Percentiles rank a stretch among this genome's conserved stretches.
Evolutionary conservation across 2,797 vertebrate species (phyloP).

Genomic region (Xenops minutus): DNA sequence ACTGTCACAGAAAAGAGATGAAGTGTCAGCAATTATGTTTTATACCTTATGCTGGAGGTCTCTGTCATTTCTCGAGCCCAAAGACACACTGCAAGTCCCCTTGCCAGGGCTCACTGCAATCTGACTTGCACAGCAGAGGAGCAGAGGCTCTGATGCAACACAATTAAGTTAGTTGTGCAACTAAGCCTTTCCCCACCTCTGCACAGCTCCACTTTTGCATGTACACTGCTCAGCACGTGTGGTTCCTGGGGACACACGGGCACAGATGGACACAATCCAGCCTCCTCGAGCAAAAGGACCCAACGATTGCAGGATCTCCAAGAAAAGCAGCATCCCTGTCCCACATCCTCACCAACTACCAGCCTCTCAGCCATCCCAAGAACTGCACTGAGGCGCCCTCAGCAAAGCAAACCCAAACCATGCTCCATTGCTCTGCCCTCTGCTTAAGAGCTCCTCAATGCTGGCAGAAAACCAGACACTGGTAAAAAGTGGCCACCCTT

Average conservation of each 20-base stretch:
- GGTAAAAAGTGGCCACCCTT: neutral
- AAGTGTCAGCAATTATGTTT: neutral
- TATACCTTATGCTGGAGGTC: neutral
- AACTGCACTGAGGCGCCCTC: neutral
- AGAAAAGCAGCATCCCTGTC: neutral
- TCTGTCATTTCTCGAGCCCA: neutral
- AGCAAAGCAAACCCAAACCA: neutral
- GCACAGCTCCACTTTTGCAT: neutral
- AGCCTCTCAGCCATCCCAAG: neutral
- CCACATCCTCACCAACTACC: neutral
- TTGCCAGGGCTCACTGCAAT: accelerated
- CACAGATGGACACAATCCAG: neutral
- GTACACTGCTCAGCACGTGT: accelerated
- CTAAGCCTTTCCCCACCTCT: neutral
- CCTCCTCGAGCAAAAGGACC: neutral
- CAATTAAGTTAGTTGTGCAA: neutral
- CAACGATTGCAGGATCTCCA: accelerated
- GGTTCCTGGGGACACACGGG: neutral
- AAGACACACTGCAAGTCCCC: neutral
- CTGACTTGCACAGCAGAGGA: neutral
- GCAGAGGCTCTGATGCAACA: neutral
- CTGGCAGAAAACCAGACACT: neutral
- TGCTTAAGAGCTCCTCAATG: neutral
- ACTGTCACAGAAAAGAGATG: neutral
- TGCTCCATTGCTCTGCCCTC: neutral